Percentiles rank a stretch among this genome's conserved stretches.
Evolutionary conservation across 2,888 invertebrate species (phyloP).

Genomic region (Chromoteleia sp.): DNA sequence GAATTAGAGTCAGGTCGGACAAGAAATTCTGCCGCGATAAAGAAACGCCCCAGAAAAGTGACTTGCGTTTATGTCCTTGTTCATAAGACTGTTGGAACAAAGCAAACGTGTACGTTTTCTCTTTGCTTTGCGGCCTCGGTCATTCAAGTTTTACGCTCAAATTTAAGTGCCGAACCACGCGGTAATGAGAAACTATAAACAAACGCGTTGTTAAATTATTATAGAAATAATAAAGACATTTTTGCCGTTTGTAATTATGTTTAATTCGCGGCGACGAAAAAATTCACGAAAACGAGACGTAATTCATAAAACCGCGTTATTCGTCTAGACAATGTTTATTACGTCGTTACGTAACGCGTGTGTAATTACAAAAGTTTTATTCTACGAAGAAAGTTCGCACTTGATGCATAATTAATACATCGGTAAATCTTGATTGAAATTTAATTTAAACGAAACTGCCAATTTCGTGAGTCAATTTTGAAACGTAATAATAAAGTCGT

Average conservation of each 20-base stretch:
- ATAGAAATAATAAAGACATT: constrained; percentile 16
- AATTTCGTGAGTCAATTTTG: constrained; percentile 35
- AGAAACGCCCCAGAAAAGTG: constrained; percentile 49
- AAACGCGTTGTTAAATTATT: constrained; percentile 13
- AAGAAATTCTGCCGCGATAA: constrained; percentile 36
- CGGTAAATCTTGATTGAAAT: constrained; percentile 28
- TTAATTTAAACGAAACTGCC: constrained; percentile 26
- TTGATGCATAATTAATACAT: constrained; percentile 32
- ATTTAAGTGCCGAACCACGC: constrained; percentile 2
- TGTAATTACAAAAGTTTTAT: constrained; percentile 18
- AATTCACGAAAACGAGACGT: constrained; percentile 6
- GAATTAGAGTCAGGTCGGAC: constrained; percentile 41
- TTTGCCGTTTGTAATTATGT: background rate
- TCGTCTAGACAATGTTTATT: constrained; percentile 37
- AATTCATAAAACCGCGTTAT: constrained; percentile 4
- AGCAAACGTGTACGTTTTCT: constrained; percentile 37
- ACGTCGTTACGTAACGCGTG: background rate
- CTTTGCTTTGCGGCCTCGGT: constrained; percentile 11
- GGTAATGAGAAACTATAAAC: constrained; percentile 2
- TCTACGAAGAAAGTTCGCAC: constrained; percentile 16
- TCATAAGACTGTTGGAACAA: constrained; percentile 30
- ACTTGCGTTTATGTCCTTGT: constrained; percentile 37
- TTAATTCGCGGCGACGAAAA: constrained; percentile 1
- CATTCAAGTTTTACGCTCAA: constrained; percentile 13
- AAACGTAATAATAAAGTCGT: constrained; percentile 46